phyloP scores from a whole-genome alignment of 2,113 vertebrate genomes.

The Notothenia coriiceps region DNA sequence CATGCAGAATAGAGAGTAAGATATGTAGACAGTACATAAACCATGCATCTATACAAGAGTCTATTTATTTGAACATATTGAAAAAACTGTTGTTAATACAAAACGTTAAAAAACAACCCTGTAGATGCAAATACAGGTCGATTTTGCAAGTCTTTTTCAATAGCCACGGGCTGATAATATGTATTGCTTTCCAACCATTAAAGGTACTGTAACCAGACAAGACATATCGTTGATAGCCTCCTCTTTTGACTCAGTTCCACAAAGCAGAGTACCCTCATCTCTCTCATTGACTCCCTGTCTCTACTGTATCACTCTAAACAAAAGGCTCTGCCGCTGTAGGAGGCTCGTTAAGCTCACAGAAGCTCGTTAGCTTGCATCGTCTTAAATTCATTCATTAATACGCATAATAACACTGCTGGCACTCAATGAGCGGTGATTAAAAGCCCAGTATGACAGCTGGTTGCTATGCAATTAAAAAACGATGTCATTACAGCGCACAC shows the following conservation, averaged over 20 bases:
- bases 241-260: constrained; percentile 38
- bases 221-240: constrained; percentile 25
- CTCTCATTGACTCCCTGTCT: constrained; percentile 28
- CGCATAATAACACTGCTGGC: constrained; percentile 72
- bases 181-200: background rate
- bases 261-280: constrained; percentile 31
- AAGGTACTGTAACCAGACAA: constrained; percentile 15
- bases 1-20: background rate
- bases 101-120: background rate
- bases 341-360: constrained; percentile 57
- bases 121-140: background rate
- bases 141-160: background rate
- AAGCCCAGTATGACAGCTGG: constrained; percentile 72
- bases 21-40: background rate
- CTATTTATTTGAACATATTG: background rate
- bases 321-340: constrained; percentile 37
- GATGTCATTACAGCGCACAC: constrained; percentile 40
- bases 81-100: background rate
- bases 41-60: background rate
- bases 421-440: constrained; percentile 77
- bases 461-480: constrained; percentile 76
- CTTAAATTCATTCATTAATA: constrained; percentile 79
- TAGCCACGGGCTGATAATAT: background rate
- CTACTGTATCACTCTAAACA: constrained; percentile 37
- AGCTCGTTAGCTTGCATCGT: constrained; percentile 69